Evolutionary conservation across 2,888 invertebrate species (phyloP), one percentile per base, ranked within the genome.

Genomic region (Cistogaster globosa): DNA sequence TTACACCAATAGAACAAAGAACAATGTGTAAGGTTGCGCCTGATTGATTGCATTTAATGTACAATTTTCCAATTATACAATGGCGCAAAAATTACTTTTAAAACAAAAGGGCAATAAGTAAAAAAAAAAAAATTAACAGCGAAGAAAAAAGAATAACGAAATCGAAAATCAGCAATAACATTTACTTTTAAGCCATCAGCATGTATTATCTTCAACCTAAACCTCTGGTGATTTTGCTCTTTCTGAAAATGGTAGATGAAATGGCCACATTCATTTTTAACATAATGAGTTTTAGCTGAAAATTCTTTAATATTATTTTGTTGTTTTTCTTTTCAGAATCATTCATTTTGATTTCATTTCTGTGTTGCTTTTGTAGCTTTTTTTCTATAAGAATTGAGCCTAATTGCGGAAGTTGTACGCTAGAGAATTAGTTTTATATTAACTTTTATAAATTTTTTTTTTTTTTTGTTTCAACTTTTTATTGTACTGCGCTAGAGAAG

Each of bases 21-120:
- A 82, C 57, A 62, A 71, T 69, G 74, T 14, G 45, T 58, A 78
- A 81, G 58, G 81, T 84, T 88, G 90, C 89, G 90, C 89, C 90
- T 90, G 91, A 90, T 90, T 90, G 90, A 90, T 91, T 90, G 89
- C 89, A 89, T 90, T 90, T 89, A 90, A 90, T 90, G 89, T 89
- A 90, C 91, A 89, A 90, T 89, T 91, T 90, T 89, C 89, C 90
- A 90, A 90, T 90, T 90, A 90, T 89, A 57, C 71, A 71, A 62
- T 79, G 67, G 65, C 58, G 88, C 88, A 87, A 86, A 85, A 74
- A 57, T 83, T 72, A 57, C 48, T 58, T 75, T 48, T 84, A 86
- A 60, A 53, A 60, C 22, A 45, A 88, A 89, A 88, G 88, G 86
- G 86, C 86, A 87, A 90, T 87, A 88, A 88, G n/a, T 1, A 88